Evolutionary conservation across 2,797 vertebrate species (phyloP).

Genomic region (Lateolabrax maculatus): DNA sequence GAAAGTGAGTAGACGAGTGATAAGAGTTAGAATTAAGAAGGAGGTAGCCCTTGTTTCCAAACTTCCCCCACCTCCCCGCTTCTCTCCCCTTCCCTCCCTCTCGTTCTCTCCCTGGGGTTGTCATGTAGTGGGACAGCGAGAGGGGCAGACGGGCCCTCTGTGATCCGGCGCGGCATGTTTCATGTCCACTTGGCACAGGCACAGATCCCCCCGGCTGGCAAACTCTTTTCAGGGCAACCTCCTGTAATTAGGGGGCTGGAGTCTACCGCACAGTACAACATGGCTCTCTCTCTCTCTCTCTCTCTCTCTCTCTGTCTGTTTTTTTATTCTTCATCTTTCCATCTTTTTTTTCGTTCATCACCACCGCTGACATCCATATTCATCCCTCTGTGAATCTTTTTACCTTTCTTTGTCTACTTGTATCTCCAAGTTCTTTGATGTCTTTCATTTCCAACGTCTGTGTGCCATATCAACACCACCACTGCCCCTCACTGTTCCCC

Average conservation of each 20-base stretch:
- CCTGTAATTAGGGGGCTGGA: slow-evolving; percentile 88
- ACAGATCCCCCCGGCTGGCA: slow-evolving; percentile 85
- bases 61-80: slow-evolving; percentile 22
- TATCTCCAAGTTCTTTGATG: slow-evolving; percentile 55
- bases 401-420: slow-evolving; percentile 11
- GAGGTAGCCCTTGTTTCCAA: slow-evolving; percentile 65
- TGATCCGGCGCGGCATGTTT: slow-evolving; percentile 87
- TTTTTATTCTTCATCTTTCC: slow-evolving; percentile 38
- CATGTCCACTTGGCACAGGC: slow-evolving; percentile 87
- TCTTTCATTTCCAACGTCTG: slow-evolving; percentile 41
- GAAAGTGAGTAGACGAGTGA: slow-evolving; percentile 57
- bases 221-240: slow-evolving; percentile 88
- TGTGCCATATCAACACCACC: slow-evolving; percentile 65
- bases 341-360: slow-evolving; percentile 45
- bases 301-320: slow-evolving; percentile 18
- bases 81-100: slow-evolving; percentile 28
- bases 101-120: slow-evolving; percentile 71
- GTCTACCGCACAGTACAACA: slow-evolving; percentile 78
- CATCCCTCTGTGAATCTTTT: slow-evolving; percentile 33
- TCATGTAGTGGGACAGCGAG: slow-evolving; percentile 81
- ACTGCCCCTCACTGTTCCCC: slow-evolving; percentile 11
- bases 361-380: slow-evolving; percentile 47
- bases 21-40: slow-evolving; percentile 59
- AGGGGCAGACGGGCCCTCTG: slow-evolving; percentile 84
- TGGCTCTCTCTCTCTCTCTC: slow-evolving; percentile 58